phyloP scores from a whole-genome alignment of 2,797 vertebrate species.

The Lepilemur septentrionalis region DNA sequence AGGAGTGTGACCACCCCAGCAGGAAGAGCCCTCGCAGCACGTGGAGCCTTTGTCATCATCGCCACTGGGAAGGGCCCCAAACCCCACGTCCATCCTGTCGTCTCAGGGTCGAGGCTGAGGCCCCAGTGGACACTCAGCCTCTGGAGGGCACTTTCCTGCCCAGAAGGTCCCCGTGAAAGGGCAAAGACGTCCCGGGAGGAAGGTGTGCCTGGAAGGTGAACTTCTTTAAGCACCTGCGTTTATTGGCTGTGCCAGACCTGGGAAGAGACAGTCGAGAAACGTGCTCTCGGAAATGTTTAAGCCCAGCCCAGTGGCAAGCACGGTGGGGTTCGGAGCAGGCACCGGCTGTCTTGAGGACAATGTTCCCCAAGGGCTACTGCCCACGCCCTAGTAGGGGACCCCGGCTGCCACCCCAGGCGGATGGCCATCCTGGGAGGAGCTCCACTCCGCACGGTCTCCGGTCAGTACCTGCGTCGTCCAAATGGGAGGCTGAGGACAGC shows the following conservation, averaged over 20 bases:
- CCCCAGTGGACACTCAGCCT: rapidly evolving
- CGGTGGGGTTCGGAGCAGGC: rapidly evolving
- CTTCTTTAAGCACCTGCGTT: rapidly evolving
- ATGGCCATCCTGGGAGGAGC: not conserved
- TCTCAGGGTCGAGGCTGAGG: rapidly evolving
- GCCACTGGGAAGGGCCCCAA: not conserved
- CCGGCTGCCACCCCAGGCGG: rapidly evolving
- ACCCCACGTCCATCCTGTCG: rapidly evolving
- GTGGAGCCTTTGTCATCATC: not conserved
- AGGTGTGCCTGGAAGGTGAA: not conserved
- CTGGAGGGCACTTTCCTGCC: not conserved
- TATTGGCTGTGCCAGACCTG: rapidly evolving
- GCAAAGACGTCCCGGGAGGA: not conserved
- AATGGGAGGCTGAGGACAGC: conserved; percentile 70
- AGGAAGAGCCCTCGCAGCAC: rapidly evolving
- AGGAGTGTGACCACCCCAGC: rapidly evolving
- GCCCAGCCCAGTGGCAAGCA: rapidly evolving
- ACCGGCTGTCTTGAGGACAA: not conserved
- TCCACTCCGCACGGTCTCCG: rapidly evolving
- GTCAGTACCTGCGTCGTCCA: conserved; percentile 85
- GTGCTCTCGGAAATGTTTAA: rapidly evolving
- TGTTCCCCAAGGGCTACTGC: rapidly evolving
- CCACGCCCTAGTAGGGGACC: rapidly evolving
- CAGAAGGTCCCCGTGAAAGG: rapidly evolving
- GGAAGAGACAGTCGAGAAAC: not conserved